phyloP scores from a whole-genome alignment of 1,140 invertebrate species.

The Sogatella furcifera region DNA sequence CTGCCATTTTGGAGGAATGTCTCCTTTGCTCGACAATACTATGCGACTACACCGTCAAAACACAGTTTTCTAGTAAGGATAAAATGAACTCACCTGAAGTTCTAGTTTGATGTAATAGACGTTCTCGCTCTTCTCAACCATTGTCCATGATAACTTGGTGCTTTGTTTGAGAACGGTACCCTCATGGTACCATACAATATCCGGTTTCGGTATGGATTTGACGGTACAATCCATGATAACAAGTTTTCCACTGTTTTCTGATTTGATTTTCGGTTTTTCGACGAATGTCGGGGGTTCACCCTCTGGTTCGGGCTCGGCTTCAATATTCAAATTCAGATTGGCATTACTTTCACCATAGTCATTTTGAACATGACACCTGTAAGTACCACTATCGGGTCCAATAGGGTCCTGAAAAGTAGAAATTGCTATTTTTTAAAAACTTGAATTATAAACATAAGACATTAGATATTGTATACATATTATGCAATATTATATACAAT shows the following conservation, averaged over 20 bases:
- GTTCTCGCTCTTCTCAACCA: constrained; percentile 64
- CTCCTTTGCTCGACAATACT: too few relatives aligned
- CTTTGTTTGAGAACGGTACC: constrained; percentile 65
- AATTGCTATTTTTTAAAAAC: neutral
- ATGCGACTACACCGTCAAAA: neutral
- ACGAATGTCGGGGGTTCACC: constrained; percentile 95
- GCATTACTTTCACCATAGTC: constrained; percentile 96
- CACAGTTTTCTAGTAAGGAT: constrained; percentile 1
- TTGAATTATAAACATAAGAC: too few relatives aligned
- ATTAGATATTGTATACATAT: too few relatives aligned
- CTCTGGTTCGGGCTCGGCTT: constrained; percentile 82
- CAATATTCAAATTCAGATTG: constrained; percentile 95
- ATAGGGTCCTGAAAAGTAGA: constrained; percentile 68
- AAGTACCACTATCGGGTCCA: constrained; percentile 89
- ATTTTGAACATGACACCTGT: constrained; percentile 94
- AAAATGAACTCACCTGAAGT: constrained; percentile 48
- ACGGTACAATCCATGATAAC: constrained; percentile 98
- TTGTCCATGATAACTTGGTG: constrained; percentile 63
- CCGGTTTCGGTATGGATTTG: constrained; percentile 85
- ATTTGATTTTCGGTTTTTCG: constrained; percentile 91
- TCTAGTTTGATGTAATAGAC: constrained; percentile 84
- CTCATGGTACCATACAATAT: constrained; percentile 86
- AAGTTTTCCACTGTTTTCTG: constrained; percentile 87
- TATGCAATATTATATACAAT: too few relatives aligned
- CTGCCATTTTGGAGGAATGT: too few relatives aligned